Evolutionary conservation across 2,113 vertebrate genomes (phyloP).

Genomic region (Salvelinus fontinalis): DNA sequence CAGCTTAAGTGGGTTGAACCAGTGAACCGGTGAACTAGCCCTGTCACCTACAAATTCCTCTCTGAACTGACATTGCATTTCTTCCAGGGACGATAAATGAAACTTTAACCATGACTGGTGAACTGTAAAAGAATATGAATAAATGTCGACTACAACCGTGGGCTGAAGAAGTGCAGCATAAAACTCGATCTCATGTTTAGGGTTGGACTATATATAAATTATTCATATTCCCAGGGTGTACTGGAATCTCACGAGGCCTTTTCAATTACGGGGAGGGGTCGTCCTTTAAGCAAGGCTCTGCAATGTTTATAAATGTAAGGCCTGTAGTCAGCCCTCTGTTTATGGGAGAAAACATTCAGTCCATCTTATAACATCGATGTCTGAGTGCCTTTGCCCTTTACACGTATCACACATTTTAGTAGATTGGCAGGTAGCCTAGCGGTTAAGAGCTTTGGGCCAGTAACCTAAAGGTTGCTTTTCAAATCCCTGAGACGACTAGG

Average conservation of each 20-base stretch:
- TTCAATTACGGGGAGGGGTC: not conserved
- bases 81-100: conserved; percentile 40
- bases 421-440: no score
- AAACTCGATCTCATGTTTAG: no score
- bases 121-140: conserved; percentile 59
- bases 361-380: not conserved
- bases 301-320: conserved; percentile 1
- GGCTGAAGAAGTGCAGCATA: no score
- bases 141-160: conserved; percentile 19
- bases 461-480: no score
- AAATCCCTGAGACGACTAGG: no score
- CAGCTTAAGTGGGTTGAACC: conserved; percentile 30
- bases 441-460: no score
- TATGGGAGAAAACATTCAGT: conserved; percentile 17
- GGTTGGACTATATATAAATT: not conserved
- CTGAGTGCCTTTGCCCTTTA: not conserved
- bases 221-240: not conserved
- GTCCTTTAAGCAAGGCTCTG: not conserved
- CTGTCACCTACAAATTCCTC: conserved; percentile 53
- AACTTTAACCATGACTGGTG: conserved; percentile 56
- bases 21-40: conserved; percentile 38
- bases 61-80: conserved; percentile 50
- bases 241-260: not conserved
- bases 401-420: not conserved
- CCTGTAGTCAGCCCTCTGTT: not conserved